Conservation (phyloP, 1,140 invertebrate genomes). For the Drosophila leontia region DNA sequence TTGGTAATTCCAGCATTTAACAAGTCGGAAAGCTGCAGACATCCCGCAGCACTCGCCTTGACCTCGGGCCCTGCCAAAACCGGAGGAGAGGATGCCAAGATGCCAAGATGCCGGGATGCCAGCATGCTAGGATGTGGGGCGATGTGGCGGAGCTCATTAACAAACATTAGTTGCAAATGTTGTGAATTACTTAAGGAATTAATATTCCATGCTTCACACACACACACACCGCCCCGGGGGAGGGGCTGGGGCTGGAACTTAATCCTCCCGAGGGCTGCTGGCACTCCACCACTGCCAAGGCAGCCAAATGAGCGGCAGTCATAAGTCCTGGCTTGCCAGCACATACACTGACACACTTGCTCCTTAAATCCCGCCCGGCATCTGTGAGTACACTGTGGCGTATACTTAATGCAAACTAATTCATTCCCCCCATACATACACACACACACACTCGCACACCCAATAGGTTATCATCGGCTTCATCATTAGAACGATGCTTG, state of each 20-base stretch:
- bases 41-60: conserved; percentile 60
- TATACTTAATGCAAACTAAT: conserved; percentile 82
- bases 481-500: conserved; percentile 50
- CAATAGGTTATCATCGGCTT: conserved; percentile 52
- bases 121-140: conserved; percentile 7
- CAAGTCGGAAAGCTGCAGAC: conserved; percentile 56
- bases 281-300: conserved; percentile 24
- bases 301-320: conserved; percentile 58
- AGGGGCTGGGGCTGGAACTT: conserved; percentile 34
- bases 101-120: conserved; percentile 6
- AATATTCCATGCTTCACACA: conserved; percentile 79
- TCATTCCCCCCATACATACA: conserved; percentile 61
- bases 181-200: conserved; percentile 83
- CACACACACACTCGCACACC: conserved; percentile 31
- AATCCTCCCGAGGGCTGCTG: conserved; percentile 58
- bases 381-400: conserved; percentile 51
- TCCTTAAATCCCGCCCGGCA: conserved; percentile 68
- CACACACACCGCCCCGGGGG: conserved; percentile 4
- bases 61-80: conserved; percentile 56
- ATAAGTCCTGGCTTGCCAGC: conserved; percentile 32
- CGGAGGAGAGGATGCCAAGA: conserved; percentile 4
- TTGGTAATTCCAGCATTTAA: conserved; percentile 74
- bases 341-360: conserved; percentile 24
- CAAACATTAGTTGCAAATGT: conserved; percentile 84
- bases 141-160: conserved; percentile 71